Percentiles rank a stretch among this genome's conserved stretches.
These are phyloP conservation scores for Dromaius novaehollandiae DNA, from an alignment of 2,113 vertebrate species.

Conservation along the genomic window DNA sequence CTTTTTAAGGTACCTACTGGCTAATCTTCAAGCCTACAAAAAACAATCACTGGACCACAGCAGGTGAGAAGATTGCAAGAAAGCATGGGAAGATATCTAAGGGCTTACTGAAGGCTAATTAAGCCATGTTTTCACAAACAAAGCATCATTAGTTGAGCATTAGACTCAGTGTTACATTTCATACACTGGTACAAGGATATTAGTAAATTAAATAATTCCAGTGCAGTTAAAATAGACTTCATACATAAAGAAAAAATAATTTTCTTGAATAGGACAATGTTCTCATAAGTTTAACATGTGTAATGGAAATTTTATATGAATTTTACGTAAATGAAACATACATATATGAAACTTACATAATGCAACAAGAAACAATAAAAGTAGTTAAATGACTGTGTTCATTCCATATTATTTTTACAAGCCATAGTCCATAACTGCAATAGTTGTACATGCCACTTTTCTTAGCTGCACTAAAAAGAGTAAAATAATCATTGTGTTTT, in stretches of 20 bases:
- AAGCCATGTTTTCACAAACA: neutral
- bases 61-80: neutral
- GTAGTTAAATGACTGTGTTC: neutral
- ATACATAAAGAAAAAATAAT: neutral
- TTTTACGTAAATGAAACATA: neutral
- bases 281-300: neutral
- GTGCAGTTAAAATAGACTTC: neutral
- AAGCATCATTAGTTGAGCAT: neutral
- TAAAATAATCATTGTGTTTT: neutral
- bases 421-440: neutral
- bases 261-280: neutral
- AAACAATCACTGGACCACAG: neutral
- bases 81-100: neutral
- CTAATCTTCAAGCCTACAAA: neutral
- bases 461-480: neutral
- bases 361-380: slow-evolving; percentile 22
- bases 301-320: neutral
- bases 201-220: neutral
- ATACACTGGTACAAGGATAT: neutral
- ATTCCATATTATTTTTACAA: slow-evolving; percentile 22
- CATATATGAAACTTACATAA: neutral
- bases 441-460: neutral
- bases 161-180: neutral
- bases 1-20: neutral
- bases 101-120: neutral